These are phyloP conservation scores for Ianthella basta DNA, from an alignment of 37 sponge, comb jelly and placozoan genomes.

Conservation along the genomic window DNA sequence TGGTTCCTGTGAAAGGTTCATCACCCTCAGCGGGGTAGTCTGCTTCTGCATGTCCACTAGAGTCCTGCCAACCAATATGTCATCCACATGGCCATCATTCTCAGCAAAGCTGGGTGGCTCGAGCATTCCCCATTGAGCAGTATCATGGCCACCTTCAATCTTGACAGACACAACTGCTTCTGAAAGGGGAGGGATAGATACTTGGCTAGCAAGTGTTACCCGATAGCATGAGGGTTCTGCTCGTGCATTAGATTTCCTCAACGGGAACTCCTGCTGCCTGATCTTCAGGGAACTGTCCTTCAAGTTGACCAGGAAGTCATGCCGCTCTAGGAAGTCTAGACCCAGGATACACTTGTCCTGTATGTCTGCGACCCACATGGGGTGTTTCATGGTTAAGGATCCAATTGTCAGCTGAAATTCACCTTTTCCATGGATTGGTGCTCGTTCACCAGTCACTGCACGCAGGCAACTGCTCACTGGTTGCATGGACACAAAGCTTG, in stretches of 20 bases:
- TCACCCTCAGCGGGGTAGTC: not conserved
- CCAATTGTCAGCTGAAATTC: constrained; percentile 27
- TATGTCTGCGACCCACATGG: constrained; percentile 47
- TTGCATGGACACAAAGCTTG: not conserved
- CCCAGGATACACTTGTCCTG: constrained; percentile 39
- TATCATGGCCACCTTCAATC: not conserved
- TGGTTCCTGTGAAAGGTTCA: constrained; percentile 4
- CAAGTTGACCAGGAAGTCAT: constrained; percentile 29
- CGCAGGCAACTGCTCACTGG: not conserved
- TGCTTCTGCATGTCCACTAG: constrained; percentile 7
- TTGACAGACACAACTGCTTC: not conserved
- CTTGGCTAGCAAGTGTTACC: not conserved
- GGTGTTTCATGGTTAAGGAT: not conserved
- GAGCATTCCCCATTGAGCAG: not conserved
- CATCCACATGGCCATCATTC: too few species aligned
- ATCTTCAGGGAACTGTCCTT: constrained; percentile 6
- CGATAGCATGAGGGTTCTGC: too few species aligned
- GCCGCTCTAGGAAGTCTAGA: constrained; percentile 32
- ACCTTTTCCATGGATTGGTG: constrained; percentile 4
- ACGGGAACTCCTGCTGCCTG: too few species aligned
- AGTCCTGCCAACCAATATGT: constrained; percentile 16
- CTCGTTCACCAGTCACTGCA: constrained; percentile 50
- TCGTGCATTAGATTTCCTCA: too few species aligned
- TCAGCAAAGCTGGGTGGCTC: not conserved
- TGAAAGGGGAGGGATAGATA: not conserved